These are phyloP conservation scores for Melipona beecheii DNA, from an alignment of 2,888 invertebrate genomes.

Conservation along the genomic window DNA sequence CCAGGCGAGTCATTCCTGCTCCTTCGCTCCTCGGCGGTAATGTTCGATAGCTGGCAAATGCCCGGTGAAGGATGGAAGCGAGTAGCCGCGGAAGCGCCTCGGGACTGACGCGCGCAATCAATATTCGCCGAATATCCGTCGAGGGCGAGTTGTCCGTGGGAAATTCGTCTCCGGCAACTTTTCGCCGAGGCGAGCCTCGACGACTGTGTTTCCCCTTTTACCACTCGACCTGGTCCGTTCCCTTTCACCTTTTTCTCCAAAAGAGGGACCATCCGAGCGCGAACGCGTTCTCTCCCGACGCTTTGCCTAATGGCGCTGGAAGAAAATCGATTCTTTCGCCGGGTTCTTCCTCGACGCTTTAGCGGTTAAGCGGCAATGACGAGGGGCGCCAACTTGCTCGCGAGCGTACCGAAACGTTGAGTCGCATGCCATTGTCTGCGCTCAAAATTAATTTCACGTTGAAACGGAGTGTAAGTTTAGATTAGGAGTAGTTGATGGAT, in stretches of 20 bases:
- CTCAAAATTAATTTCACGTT: too few species aligned
- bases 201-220: constrained; percentile 63
- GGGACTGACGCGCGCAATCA: constrained; percentile 48
- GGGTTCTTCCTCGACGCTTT: not conserved
- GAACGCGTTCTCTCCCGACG: not conserved
- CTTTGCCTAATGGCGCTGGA: not conserved
- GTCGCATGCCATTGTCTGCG: too few species aligned
- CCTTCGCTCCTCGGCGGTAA: not conserved
- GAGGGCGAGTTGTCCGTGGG: constrained; percentile 53
- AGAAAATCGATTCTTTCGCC: not conserved
- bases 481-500: too few species aligned
- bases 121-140: constrained; percentile 50
- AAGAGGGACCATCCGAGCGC: not conserved
- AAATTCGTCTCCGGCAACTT: constrained; percentile 50
- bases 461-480: too few species aligned
- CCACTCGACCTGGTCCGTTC: constrained; percentile 17
- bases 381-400: too few species aligned
- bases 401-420: too few species aligned
- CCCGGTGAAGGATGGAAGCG: not conserved
- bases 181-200: constrained; percentile 46
- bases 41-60: not conserved
- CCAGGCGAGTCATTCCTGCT: too few species aligned
- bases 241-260: constrained; percentile 15
- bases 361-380: not conserved
- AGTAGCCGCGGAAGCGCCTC: constrained; percentile 9